Base-by-base conservation (phyloP, 1,140 invertebrate genomes). In the Asbolus verrucosus region DNA sequence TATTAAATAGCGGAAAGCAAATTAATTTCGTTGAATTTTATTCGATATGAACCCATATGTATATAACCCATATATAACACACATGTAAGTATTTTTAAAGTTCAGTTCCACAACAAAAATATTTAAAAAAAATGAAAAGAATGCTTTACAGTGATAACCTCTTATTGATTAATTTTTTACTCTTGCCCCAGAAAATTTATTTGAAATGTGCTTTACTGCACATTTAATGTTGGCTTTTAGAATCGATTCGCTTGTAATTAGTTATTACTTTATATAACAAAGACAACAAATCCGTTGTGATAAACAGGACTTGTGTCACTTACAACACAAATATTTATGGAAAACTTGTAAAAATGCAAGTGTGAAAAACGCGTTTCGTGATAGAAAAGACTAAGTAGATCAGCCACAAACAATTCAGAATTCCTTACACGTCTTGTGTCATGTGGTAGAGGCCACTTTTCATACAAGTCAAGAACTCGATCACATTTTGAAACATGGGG, bases 401-500 rank as follows among this genome's bases (percentile, higher is more conserved):
- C n/a, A n/a, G n/a, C n/a, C n/a, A n/a, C n/a, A n/a, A 36, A 36
- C 11, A 11, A 36, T 2, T n/a, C 3, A 36, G 33, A 36, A 36
- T 39, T 31, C 14, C 75, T 75, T 73, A 77, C 76, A 71, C 67
- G 41, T 76, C 73, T 11, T 75, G 75, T 4, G 76, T 74, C 6
- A 73, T 67, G 21, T 76, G 65, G 13, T 72, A 68, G 6, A 77
- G 33, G 6, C 73, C 70, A 21, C 59, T 70, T 61, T 77, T 77
- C 36, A 76, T 69, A 33, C 62, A 72, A 50, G 46, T 75, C 19
- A 77, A 63, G 38, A 77, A 77, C 15, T 77, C 73, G 31, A 72
- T 71, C 46, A 77, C 76, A 77, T 77, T 76, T 59, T 77, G 73
- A 65, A 75, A 77, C 76, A 77, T 77, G 59, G 16, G 65, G 36